Conservation (phyloP, 1,140 invertebrate species). For the Phthorimaea operculella region DNA sequence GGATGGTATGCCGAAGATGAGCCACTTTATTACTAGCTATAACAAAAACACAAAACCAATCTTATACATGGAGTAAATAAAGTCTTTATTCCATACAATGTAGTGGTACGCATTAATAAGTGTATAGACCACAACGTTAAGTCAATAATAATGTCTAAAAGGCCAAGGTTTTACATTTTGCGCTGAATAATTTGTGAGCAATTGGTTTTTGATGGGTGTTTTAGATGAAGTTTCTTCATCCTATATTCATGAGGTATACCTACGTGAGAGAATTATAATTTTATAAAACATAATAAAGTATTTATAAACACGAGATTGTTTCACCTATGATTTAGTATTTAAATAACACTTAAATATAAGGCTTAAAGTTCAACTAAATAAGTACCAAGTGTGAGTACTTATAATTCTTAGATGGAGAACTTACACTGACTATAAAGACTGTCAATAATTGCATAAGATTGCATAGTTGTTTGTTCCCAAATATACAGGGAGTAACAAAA, state of each 20-base stretch:
- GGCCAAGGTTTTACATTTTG: slow-evolving; percentile 49
- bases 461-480: neutral
- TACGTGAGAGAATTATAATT: slow-evolving; percentile 6
- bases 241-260: neutral
- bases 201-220: slow-evolving; percentile 43
- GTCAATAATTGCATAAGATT: neutral
- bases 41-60: slow-evolving; percentile 21
- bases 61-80: slow-evolving; percentile 28
- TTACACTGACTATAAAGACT: too few relatives aligned
- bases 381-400: too few relatives aligned
- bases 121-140: slow-evolving; percentile 31
- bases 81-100: slow-evolving; percentile 20
- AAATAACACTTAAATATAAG: neutral
- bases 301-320: neutral
- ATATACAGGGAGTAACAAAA: too few relatives aligned
- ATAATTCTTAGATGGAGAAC: too few relatives aligned
- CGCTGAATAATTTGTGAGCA: slow-evolving; percentile 44
- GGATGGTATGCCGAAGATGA: slow-evolving; percentile 38
- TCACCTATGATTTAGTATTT: neutral
- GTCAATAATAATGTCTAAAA: slow-evolving; percentile 39
- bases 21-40: slow-evolving; percentile 18
- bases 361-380: neutral
- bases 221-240: slow-evolving; percentile 12
- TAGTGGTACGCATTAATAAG: slow-evolving; percentile 31
- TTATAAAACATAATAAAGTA: slow-evolving; percentile 7